Percentiles rank a stretch among this genome's conserved stretches.
Evolutionary conservation across 53 echinoderm and acorn worm genomes (phyloP).

Genomic region (Paracentrotus lividus): DNA sequence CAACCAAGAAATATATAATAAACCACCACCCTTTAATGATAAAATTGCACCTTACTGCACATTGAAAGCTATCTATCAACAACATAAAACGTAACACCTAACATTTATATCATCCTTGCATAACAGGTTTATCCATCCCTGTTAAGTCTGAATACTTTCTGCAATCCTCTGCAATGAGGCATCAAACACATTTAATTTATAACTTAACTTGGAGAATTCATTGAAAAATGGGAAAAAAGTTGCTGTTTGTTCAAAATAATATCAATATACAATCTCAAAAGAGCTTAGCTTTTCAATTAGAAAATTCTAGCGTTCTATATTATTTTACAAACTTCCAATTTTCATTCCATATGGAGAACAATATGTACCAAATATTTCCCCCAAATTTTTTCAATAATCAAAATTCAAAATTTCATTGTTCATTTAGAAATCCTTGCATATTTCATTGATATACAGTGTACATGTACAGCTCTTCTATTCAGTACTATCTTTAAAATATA

Average conservation of each 20-base stretch:
- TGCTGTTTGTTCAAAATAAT: background rate
- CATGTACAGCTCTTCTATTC: conserved; percentile 1
- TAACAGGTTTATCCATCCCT: background rate
- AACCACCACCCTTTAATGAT: conserved; percentile 60
- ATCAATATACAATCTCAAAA: background rate
- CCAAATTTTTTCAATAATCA: background rate
- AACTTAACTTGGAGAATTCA: background rate
- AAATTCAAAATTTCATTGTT: conserved; percentile 23
- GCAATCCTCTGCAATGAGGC: background rate
- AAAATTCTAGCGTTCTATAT: background rate
- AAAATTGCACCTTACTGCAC: conserved; percentile 56
- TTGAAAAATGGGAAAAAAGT: background rate
- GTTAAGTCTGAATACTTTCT: background rate
- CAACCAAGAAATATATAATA: conserved; percentile 28
- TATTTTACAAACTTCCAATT: background rate
- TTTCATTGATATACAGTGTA: conserved; percentile 47
- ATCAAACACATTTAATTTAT: background rate
- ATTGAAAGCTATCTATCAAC: conserved; percentile 39
- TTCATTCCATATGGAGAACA: background rate
- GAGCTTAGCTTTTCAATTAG: background rate
- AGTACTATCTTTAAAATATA: conserved; percentile 60
- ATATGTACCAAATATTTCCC: background rate
- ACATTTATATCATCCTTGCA: background rate
- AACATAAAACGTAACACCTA: background rate
- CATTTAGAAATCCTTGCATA: conserved; percentile 22